These are phyloP conservation scores for Cyanoramphus novaezelandiae DNA, from an alignment of 2,113 vertebrate genomes.

Conservation along the genomic window DNA sequence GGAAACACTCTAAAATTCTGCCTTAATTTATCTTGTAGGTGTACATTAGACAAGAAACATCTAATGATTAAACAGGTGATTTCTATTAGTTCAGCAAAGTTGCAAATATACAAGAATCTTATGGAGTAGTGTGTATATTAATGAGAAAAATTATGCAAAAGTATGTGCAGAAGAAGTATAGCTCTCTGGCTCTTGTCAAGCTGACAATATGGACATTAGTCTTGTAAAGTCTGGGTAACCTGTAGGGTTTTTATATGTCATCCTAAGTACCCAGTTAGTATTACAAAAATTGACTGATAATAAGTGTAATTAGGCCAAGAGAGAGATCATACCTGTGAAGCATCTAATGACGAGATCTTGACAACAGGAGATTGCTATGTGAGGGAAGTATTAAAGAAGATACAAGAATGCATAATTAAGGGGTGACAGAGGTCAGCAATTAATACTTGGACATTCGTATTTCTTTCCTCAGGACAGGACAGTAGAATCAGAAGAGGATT, in stretches of 20 bases:
- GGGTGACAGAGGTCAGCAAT: neutral
- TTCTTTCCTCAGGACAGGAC: slow-evolving; percentile 34
- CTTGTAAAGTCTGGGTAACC: neutral
- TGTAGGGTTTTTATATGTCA: slow-evolving; percentile 21
- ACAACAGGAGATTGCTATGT: neutral
- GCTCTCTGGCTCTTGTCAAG: neutral
- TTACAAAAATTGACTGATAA: slow-evolving; percentile 23
- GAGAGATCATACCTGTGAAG: neutral
- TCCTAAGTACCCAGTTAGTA: neutral
- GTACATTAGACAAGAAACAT: neutral
- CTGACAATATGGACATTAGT: neutral
- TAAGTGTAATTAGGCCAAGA: slow-evolving; percentile 36
- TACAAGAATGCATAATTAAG: slow-evolving; percentile 41
- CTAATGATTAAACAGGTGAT: neutral
- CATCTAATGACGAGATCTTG: neutral
- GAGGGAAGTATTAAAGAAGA: neutral
- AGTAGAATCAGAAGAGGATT: neutral
- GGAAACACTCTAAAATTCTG: neutral
- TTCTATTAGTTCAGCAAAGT: neutral
- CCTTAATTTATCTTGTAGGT: neutral
- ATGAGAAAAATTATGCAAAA: neutral
- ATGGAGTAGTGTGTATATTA: neutral
- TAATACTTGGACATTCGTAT: slow-evolving; percentile 18
- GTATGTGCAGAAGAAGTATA: neutral
- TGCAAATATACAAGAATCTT: neutral